Base-by-base conservation (phyloP, 2,888 invertebrate species). In the Cataglyphis livida region DNA sequence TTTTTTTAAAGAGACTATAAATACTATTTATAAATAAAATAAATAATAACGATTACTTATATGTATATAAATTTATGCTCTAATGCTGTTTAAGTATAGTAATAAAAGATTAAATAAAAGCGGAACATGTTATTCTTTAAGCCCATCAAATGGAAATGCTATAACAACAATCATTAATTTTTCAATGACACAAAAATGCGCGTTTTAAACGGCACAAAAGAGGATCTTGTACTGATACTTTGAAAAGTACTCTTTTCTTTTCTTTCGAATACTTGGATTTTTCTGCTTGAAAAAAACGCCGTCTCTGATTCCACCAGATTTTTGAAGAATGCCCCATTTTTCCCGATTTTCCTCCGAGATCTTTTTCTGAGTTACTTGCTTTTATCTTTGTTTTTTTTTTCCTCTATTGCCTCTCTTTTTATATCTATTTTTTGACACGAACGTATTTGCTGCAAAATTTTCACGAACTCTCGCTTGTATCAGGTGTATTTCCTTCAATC, bases 401-500 rank as follows among this genome's bases (percentile, higher is more conserved):
- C 6, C 35, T 35, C 41, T 74, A n/a, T 44, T 28, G 48, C 76
- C 71, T n/a, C 18, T 0, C 0, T 48, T 62, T 41, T 79, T 76
- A 0, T 59, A 35, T 32, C 57, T 86, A 12, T 10, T 32, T 66
- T 68, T 83, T 51, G 76, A 38, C 51, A 74, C 3, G 9, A 28
- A 51, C 12, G 79, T 62, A 41, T 7, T 38, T 25, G 1, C 10
- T 28, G 2, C 1, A 12, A n/a, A 41, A n/a, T 71, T 41, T 1
- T 76, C 51, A 5, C 15, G 32, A 10, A 35, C 4, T 3, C 73
- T 76, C 4, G 62, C 68, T 25, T 64, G 64, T 18, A 85, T 84
- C n/a, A 92, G 74, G 6, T 86, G 90, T 15, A 92, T 86, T 84
- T 93, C 93, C 83, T 91, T 93, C 85, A 92, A 68, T 64, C 92